Conservation (phyloP, 2,888 invertebrate species). For the Caenorhabditis sp. region DNA sequence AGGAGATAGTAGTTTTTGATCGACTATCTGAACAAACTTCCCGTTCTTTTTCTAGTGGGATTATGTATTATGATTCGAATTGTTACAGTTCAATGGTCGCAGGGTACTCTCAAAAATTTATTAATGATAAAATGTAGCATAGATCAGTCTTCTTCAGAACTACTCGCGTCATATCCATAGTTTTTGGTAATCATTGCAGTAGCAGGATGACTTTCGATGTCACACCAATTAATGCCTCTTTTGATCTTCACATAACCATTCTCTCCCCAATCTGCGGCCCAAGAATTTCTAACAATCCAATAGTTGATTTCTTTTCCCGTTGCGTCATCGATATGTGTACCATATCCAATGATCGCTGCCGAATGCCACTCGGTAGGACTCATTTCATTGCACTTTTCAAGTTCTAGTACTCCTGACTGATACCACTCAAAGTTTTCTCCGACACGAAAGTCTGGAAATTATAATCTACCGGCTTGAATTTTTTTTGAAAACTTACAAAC, state of each 20-base stretch:
- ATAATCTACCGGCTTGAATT: neutral
- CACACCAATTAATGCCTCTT: constrained; percentile 45
- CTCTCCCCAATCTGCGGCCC: constrained; percentile 38
- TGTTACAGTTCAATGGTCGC: neutral
- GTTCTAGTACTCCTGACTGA: constrained; percentile 26
- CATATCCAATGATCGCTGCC: constrained; percentile 33
- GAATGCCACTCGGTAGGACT: constrained; percentile 30
- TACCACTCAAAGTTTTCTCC: constrained; percentile 44
- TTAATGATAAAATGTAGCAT: neutral
- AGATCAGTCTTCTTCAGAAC: neutral
- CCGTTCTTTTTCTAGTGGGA: constrained; percentile 22
- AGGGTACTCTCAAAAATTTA: neutral
- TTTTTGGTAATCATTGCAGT: constrained; percentile 23
- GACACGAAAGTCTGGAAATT: constrained; percentile 32
- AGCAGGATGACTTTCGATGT: constrained; percentile 44
- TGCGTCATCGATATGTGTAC: neutral
- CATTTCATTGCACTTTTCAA: constrained; percentile 33
- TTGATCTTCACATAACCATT: constrained; percentile 32
- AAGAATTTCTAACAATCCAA: constrained; percentile 37
- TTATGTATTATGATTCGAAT: neutral
- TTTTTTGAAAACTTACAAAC: constrained; percentile 14
- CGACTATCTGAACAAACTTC: constrained; percentile 32
- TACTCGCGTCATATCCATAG: neutral
- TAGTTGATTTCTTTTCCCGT: constrained; percentile 10
- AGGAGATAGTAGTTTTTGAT: constrained; percentile 17